Base-by-base conservation (phyloP, 2,888 invertebrate species). In the Microctonus aethiopoides region DNA sequence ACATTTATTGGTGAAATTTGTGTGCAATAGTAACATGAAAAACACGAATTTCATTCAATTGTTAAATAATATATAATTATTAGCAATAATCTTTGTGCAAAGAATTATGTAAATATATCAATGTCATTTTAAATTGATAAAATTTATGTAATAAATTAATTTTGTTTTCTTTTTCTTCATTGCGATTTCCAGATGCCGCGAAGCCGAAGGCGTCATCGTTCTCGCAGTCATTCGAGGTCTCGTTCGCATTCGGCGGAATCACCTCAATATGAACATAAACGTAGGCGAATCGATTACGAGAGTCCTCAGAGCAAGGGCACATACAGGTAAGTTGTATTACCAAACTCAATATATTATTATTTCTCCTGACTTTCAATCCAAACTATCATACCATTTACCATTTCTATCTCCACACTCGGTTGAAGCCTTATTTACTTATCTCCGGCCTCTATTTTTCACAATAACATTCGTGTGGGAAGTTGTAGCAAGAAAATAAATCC, bases 201-300 rank as follows among this genome's bases (percentile, higher is more conserved):
- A 80, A 92, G 92, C 76, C 91, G 94, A 80, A 92, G 94, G 89
- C 92, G 94, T 88, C 93, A 94, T 86, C 92, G 93, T 83, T 91
- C 91, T 72, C 86, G 91, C 62, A 91, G 90, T 41, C 91, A 89
- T 75, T 91, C 91, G 75, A 88, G 90, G 77, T 81, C 87, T 62
- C 80, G 83, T 67, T 84, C 85, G 67, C 83, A 85, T 68, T 85
- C 86, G 51, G 81, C 81, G 52, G 83, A 87, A 80, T 88, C 89
- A 81, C 88, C 89, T 82, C 86, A 88, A 84, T 87, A 87, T 78
- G 92, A 91, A 80, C 89, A 91, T 74, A 94, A 94, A 86, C 89
- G 93, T 75, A 90, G 94, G 76, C 91, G 93, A 77, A 88, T 93
- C 57, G 93, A 93, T 74, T 89, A 89, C 80, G 91, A 91, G 73